A percentile compares a stretch with the other conserved stretches of the same genome.
Conservation (phyloP, 2,797 vertebrate genomes). For the Melanogrammus aeglefinus region DNA sequence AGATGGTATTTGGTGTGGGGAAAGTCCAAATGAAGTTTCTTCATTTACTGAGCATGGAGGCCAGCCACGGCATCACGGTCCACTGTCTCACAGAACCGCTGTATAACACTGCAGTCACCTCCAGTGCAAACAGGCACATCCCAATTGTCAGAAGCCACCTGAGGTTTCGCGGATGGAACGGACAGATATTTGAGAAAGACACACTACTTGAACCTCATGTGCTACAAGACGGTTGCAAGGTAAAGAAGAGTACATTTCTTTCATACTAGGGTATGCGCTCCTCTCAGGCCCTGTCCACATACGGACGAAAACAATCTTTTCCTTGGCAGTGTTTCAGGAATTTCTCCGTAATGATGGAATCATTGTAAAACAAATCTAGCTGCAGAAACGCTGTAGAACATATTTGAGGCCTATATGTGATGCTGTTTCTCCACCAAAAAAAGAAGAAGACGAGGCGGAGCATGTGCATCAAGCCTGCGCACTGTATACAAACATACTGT, state of each 20-base stretch:
- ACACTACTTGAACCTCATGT: constrained; percentile 83
- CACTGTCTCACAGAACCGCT: constrained; percentile 81
- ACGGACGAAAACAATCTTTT: too few relatives aligned
- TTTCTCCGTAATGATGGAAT: too few relatives aligned
- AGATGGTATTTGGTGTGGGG: constrained; percentile 86
- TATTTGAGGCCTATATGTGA: too few relatives aligned
- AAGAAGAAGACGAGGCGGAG: too few relatives aligned
- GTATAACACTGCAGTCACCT: constrained; percentile 28
- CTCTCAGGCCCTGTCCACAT: background rate
- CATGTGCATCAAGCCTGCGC: too few relatives aligned
- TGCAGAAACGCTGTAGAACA: too few relatives aligned
- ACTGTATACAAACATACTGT: too few relatives aligned
- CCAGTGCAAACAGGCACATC: constrained; percentile 43
- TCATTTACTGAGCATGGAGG: constrained; percentile 90
- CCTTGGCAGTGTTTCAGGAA: too few relatives aligned
- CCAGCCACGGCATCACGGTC: constrained; percentile 84
- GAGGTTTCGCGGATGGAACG: constrained; percentile 90
- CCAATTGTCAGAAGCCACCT: constrained; percentile 53
- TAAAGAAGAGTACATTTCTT: constrained; percentile 58
- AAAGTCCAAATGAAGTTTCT: constrained; percentile 99
- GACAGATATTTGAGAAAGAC: constrained; percentile 83
- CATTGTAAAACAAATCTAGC: too few relatives aligned
- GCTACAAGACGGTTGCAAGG: constrained; percentile 89
- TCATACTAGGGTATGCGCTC: background rate
- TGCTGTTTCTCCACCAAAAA: too few relatives aligned